Percentiles rank a stretch among this genome's conserved stretches.
These are phyloP conservation scores for fruit fly (Drosophila melanogaster) DNA, from an alignment of 1,140 invertebrate species.

Conservation along the genomic window Release_6_plus_ISO1_MT NC_004354.4:6120501-6121000, in stretches of 20 bases:
- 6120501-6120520: conserved; percentile 65
- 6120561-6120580: conserved; percentile 47
- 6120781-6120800: conserved; percentile 42
- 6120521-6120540: conserved; percentile 51
- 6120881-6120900: conserved; percentile 34
- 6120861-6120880: conserved; percentile 17
- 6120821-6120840: background rate
- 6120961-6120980: conserved; percentile 10
- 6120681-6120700: conserved; percentile 39
- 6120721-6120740: conserved; percentile 36
- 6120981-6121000: conserved; percentile 1
- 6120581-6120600: conserved; percentile 55
- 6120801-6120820: conserved; percentile 20
- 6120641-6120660: conserved; percentile 48
- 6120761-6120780: conserved; percentile 49
- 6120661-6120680: conserved; percentile 63
- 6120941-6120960: conserved; percentile 14
- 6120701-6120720: conserved; percentile 29
- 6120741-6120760: conserved; percentile 19
- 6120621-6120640: conserved; percentile 48
- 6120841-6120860: conserved; percentile 7
- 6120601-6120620: conserved; percentile 61
- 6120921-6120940: conserved; percentile 9
- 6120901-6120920: conserved; percentile 29
- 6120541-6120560: conserved; percentile 55